phyloP scores from a whole-genome alignment of 2,797 vertebrate species.

The Melanotaenia maccullochi region DNA sequence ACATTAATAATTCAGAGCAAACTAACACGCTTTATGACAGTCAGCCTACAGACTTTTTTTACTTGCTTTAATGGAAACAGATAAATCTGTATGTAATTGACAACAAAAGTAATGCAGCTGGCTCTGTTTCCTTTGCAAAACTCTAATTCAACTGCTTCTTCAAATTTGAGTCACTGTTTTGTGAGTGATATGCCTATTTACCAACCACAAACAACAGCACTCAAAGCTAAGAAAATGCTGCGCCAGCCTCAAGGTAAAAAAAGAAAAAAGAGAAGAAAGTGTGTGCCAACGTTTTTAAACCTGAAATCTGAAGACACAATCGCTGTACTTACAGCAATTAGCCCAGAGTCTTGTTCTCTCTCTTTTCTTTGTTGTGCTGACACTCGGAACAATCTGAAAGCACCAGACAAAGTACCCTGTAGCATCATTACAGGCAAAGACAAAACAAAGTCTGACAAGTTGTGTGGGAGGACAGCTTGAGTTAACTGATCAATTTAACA shows the following conservation, averaged over 20 bases:
- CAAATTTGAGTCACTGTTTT: slow-evolving; percentile 18
- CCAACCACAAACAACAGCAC: slow-evolving; percentile 24
- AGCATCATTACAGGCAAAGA: slow-evolving; percentile 40
- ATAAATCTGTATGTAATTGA: slow-evolving; percentile 4
- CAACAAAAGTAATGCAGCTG: background rate
- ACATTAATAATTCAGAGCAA: slow-evolving; percentile 3
- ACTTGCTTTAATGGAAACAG: slow-evolving; percentile 9
- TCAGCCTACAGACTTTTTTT: background rate
- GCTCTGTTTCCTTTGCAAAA: background rate
- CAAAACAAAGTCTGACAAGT: slow-evolving; percentile 26
- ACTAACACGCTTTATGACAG: background rate
- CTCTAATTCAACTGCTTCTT: background rate
- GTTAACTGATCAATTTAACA: slow-evolving; percentile 18
- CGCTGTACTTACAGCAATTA: slow-evolving; percentile 59
- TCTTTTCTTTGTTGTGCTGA: slow-evolving; percentile 42
- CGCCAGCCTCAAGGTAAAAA: slow-evolving; percentile 41
- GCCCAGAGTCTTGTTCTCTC: slow-evolving; percentile 29
- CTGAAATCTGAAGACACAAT: slow-evolving; percentile 51
- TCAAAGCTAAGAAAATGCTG: slow-evolving; percentile 1
- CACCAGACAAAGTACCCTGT: slow-evolving; percentile 36
- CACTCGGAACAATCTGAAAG: slow-evolving; percentile 31
- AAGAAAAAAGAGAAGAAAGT: background rate
- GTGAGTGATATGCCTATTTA: slow-evolving; percentile 23
- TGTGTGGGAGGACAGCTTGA: slow-evolving; percentile 29
- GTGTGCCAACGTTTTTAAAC: slow-evolving; percentile 39